phyloP scores from a whole-genome alignment of 2,888 invertebrate genomes.

The Epistrophe eligans region DNA sequence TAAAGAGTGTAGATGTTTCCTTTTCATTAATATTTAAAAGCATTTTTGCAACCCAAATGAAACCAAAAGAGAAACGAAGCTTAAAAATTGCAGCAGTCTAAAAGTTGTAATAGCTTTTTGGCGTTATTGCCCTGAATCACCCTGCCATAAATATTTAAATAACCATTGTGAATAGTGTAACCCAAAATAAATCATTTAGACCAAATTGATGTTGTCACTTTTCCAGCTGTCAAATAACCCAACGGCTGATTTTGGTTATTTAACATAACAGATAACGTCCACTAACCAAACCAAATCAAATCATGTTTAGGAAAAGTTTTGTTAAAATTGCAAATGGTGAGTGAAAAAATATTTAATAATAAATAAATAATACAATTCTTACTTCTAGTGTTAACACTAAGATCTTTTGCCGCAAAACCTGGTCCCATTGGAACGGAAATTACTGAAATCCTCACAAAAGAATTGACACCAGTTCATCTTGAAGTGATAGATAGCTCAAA shows the following conservation, averaged over 20 bases:
- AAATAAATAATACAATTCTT: not conserved
- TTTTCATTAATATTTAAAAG: no score
- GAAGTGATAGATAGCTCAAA: conserved; percentile 96
- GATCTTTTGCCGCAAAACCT: conserved; percentile 52
- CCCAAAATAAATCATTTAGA: not conserved
- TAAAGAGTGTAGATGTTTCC: no score
- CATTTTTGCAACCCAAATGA: no score
- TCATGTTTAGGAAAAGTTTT: conserved; percentile 59
- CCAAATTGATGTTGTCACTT: not conserved
- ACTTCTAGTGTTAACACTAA: conserved; percentile 20
- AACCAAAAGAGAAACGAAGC: no score
- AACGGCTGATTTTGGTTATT: conserved; percentile 46
- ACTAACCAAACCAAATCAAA: not conserved
- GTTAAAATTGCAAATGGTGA: conserved; percentile 60
- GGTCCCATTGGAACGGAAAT: conserved; percentile 86
- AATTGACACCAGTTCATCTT: conserved; percentile 89
- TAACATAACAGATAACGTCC: conserved; percentile 9
- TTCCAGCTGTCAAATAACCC: not conserved
- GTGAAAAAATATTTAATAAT: not conserved
- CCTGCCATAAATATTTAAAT: no score
- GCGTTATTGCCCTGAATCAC: no score
- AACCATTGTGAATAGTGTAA: not conserved
- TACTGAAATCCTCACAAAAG: conserved; percentile 85
- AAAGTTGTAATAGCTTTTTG: no score
- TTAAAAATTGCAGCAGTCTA: no score